A percentile compares a stretch with the other conserved stretches of the same genome.
Evolutionary conservation across 2,888 invertebrate genomes (phyloP).

Genomic region (Dryobota labecula): DNA sequence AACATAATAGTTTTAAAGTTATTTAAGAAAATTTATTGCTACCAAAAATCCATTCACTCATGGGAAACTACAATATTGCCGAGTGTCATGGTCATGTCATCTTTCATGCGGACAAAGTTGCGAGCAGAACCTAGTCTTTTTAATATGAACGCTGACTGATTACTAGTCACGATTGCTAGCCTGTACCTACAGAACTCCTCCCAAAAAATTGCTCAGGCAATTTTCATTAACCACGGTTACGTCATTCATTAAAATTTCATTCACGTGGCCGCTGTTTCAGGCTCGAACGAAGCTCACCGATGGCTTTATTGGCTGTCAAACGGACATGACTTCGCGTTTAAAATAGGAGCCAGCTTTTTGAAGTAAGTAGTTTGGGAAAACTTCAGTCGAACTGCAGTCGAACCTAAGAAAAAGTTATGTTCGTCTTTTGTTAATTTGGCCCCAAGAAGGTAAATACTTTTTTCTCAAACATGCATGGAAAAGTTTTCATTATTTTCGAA

Average conservation of each 20-base stretch:
- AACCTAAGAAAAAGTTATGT: no score
- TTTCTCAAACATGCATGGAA: no score
- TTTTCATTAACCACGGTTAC: conserved; percentile 27
- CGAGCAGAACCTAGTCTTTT: neutral
- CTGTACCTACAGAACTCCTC: neutral
- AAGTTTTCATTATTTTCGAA: no score
- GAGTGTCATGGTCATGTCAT: no score
- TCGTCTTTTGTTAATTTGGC: no score
- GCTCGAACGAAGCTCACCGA: conserved; percentile 5
- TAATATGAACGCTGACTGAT: neutral
- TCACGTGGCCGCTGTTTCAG: conserved; percentile 37
- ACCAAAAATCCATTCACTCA: no score
- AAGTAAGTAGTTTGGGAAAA: neutral
- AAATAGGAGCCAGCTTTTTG: conserved; percentile 12
- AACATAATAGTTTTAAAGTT: no score
- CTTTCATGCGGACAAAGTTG: neutral
- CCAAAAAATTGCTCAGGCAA: conserved; percentile 7
- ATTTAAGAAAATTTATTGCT: no score
- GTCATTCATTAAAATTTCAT: conserved; percentile 24
- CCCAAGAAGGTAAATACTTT: no score
- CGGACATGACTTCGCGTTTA: conserved; percentile 3
- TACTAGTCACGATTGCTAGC: neutral
- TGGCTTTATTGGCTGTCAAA: conserved; percentile 23
- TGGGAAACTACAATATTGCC: no score
- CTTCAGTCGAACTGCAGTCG: no score